Percentiles rank a stretch among this genome's conserved stretches.
phyloP scores from a whole-genome alignment of 2,113 vertebrate genomes.

The Aplodontia rufa region DNA sequence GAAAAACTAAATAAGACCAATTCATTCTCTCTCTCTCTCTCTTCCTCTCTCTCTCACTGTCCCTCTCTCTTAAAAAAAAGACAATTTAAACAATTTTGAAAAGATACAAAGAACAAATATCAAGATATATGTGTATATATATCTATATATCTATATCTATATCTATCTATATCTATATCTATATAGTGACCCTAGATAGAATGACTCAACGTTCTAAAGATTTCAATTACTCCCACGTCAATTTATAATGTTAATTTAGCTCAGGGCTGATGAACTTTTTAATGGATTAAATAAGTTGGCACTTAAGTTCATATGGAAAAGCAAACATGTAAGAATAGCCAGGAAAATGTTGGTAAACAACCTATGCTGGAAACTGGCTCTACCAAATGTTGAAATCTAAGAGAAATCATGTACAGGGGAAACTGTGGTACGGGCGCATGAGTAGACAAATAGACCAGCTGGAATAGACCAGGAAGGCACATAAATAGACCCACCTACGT shows the following conservation, averaged over 20 bases:
- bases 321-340: background rate
- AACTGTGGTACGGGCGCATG: background rate
- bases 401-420: background rate
- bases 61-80: no score
- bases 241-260: conserved; percentile 43
- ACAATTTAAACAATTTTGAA: background rate
- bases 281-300: background rate
- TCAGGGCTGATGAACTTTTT: background rate
- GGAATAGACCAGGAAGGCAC: background rate
- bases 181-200: background rate
- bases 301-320: background rate
- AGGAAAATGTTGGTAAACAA: conserved; percentile 5
- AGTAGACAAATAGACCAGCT: background rate
- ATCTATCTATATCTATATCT: no score
- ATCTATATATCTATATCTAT: no score
- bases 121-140: no score
- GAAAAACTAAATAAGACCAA: no score
- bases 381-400: background rate
- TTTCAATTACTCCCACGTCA: background rate
- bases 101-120: background rate
- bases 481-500: background rate
- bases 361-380: background rate
- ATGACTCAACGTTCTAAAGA: background rate
- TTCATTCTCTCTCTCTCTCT: no score
- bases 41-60: no score